A percentile compares a stretch with the other conserved stretches of the same genome.
Evolutionary conservation across 1,140 invertebrate species (phyloP).

Genomic region (Aphaenogaster rudis): DNA sequence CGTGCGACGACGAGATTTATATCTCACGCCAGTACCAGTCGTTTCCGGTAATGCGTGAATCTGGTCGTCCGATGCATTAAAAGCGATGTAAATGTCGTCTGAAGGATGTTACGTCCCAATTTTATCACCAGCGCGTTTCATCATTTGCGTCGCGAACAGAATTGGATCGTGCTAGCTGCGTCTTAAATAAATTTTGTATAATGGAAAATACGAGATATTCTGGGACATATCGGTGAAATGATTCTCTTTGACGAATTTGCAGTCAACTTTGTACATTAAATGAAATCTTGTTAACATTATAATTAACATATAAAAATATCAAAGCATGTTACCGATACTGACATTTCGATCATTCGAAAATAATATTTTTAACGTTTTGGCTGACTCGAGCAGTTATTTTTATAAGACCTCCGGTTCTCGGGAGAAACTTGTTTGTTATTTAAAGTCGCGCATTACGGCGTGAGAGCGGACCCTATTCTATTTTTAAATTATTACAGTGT

Average conservation of each 20-base stretch:
- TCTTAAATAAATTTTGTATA: conserved; percentile 15
- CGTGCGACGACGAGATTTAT: conserved; percentile 21
- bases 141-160: neutral
- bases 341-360: too few relatives aligned
- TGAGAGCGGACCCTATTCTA: neutral
- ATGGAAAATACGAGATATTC: neutral
- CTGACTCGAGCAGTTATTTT: neutral
- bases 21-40: neutral
- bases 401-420: neutral
- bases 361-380: neutral
- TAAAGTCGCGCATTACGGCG: neutral
- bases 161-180: neutral
- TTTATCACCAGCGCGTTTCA: neutral
- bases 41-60: neutral
- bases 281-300: neutral
- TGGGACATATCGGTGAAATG: neutral
- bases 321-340: too few relatives aligned
- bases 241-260: neutral
- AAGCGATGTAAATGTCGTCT: conserved; percentile 26
- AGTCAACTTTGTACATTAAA: neutral
- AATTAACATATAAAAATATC: neutral
- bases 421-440: conserved; percentile 7
- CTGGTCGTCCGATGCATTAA: neutral
- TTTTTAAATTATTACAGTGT: conserved; percentile 25
- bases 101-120: neutral